Evolutionary conservation across 2,797 vertebrate genomes (phyloP).

Genomic region (Pristis pectinata): DNA sequence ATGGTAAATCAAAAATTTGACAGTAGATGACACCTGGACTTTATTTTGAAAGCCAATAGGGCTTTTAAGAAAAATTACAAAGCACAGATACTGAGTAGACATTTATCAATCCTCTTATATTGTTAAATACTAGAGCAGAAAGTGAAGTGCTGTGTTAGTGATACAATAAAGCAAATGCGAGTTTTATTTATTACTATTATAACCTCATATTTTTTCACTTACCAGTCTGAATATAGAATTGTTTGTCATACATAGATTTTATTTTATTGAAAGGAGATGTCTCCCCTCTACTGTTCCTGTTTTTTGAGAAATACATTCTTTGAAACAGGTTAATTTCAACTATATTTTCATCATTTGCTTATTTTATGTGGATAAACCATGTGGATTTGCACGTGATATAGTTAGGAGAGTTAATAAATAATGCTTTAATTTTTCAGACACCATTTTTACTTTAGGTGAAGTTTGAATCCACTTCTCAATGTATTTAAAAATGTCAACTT

Average conservation of each 20-base stretch:
- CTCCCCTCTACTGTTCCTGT: background rate
- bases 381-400: background rate
- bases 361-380: background rate
- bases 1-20: background rate
- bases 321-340: background rate
- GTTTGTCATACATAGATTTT: background rate
- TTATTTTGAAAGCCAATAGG: background rate
- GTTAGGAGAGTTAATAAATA: background rate
- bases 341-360: background rate
- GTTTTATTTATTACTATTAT: background rate
- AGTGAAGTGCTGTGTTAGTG: background rate
- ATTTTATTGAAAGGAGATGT: background rate
- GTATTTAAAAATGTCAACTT: background rate
- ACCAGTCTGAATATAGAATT: background rate
- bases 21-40: background rate
- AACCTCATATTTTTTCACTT: background rate
- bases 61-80: background rate
- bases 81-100: background rate
- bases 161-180: background rate
- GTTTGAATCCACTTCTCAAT: background rate
- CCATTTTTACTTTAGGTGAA: background rate
- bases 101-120: background rate
- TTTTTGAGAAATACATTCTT: background rate
- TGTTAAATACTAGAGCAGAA: background rate
- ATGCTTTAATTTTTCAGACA: background rate